These are phyloP conservation scores for Electrona antarctica DNA, from an alignment of 2,113 vertebrate genomes.

Conservation along the genomic window DNA sequence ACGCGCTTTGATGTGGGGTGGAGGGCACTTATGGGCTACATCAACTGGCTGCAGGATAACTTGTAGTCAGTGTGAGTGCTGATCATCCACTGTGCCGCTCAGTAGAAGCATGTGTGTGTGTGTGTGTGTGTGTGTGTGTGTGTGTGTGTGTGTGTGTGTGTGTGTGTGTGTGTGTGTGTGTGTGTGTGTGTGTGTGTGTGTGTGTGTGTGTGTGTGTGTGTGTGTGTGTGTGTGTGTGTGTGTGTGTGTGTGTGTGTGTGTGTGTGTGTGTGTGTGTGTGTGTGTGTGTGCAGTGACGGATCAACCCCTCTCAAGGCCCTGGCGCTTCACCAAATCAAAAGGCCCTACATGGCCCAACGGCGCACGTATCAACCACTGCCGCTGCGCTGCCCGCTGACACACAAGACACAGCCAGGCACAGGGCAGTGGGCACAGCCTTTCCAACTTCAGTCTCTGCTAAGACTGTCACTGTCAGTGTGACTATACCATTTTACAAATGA, in stretches of 20 bases:
- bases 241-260: neutral
- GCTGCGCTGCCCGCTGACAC: too few relatives aligned
- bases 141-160: constrained; percentile 1
- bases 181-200: constrained; percentile 3
- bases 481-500: too few relatives aligned
- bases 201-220: neutral
- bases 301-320: too few relatives aligned
- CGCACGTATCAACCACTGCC: too few relatives aligned
- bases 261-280: neutral
- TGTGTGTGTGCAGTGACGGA: neutral
- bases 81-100: neutral
- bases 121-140: neutral
- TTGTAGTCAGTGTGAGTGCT: constrained; percentile 67
- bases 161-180: neutral
- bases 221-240: neutral
- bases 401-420: too few relatives aligned
- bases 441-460: too few relatives aligned
- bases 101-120: neutral
- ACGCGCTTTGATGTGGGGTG: constrained; percentile 83
- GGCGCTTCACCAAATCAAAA: too few relatives aligned
- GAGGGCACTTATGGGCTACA: constrained; percentile 80
- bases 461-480: too few relatives aligned
- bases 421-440: too few relatives aligned
- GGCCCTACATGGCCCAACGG: too few relatives aligned
- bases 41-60: constrained; percentile 89